Evolutionary conservation across 2,888 invertebrate genomes (phyloP).

Genomic region (Teleiodes luculella): DNA sequence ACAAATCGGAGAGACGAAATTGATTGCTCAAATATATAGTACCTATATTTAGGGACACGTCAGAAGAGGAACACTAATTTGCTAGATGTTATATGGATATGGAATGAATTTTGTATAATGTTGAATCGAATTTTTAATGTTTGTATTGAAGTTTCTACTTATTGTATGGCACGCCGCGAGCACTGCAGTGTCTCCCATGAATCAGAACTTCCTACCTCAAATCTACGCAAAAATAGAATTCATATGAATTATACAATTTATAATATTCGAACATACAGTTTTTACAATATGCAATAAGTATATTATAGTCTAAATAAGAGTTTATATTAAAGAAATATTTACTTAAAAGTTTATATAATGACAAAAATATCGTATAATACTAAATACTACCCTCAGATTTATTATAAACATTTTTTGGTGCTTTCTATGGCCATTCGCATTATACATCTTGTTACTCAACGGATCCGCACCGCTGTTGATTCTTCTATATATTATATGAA

Average conservation of each 20-base stretch:
- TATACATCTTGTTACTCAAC: slow-evolving; percentile 65
- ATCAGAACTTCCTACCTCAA: slow-evolving; percentile 75
- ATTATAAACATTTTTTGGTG: slow-evolving; percentile 60
- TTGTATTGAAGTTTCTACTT: slow-evolving; percentile 54
- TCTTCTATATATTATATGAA: slow-evolving; percentile 48
- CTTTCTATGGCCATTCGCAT: slow-evolving; percentile 63
- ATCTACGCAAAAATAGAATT: slow-evolving; percentile 67
- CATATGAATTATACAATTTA: slow-evolving; percentile 62
- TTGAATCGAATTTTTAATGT: slow-evolving; percentile 73
- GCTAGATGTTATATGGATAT: slow-evolving; percentile 68
- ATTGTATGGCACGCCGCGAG: slow-evolving; percentile 20
- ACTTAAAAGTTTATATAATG: slow-evolving; percentile 64
- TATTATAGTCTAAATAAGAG: slow-evolving; percentile 69
- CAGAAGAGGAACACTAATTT: slow-evolving; percentile 72
- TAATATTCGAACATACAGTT: slow-evolving; percentile 60
- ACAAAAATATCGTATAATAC: slow-evolving; percentile 56
- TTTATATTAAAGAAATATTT: slow-evolving; percentile 75
- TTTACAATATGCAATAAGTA: slow-evolving; percentile 67
- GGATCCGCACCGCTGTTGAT: slow-evolving; percentile 52
- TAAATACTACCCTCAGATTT: slow-evolving; percentile 51
- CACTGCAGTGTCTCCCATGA: slow-evolving; percentile 15
- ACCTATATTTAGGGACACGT: slow-evolving; percentile 74
- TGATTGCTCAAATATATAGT: slow-evolving; percentile 77
- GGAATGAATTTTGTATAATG: slow-evolving; percentile 73
- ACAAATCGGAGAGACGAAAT: slow-evolving; percentile 75